Evolutionary conservation across 2,888 invertebrate genomes (phyloP).

Genomic region (Laothoe populi): DNA sequence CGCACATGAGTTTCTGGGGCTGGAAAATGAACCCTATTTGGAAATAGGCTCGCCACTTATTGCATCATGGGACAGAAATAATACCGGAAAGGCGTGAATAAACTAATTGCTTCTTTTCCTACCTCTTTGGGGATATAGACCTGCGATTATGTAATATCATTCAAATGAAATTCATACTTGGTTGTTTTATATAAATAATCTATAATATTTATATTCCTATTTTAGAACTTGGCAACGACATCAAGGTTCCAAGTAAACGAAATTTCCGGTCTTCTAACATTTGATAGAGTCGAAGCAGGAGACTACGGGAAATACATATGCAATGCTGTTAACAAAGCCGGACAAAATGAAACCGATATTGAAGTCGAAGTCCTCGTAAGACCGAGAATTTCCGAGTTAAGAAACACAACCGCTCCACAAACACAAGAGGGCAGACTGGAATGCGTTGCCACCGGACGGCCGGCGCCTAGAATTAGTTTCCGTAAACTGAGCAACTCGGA

Average conservation of each 20-base stretch:
- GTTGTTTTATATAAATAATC: constrained; percentile 26
- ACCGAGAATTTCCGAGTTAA: constrained; percentile 91
- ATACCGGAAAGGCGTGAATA: too few relatives aligned
- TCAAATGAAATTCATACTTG: too few relatives aligned
- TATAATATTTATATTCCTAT: constrained; percentile 33
- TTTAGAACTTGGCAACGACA: constrained; percentile 87
- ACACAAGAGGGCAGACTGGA: constrained; percentile 87
- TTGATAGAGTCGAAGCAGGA: constrained; percentile 89
- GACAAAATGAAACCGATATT: constrained; percentile 87
- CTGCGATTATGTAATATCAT: too few relatives aligned
- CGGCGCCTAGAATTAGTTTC: constrained; percentile 92
- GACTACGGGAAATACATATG: constrained; percentile 93
- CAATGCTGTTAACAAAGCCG: constrained; percentile 91
- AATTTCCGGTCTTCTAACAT: constrained; percentile 88
- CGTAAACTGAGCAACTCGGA: constrained; percentile 88
- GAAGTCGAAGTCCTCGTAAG: constrained; percentile 90
- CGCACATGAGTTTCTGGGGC: too few relatives aligned
- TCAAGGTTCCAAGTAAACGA: constrained; percentile 87
- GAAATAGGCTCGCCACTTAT: too few relatives aligned
- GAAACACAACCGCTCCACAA: constrained; percentile 88
- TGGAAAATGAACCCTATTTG: too few relatives aligned
- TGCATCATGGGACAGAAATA: too few relatives aligned
- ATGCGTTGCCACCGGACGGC: constrained; percentile 92
- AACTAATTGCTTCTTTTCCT: too few relatives aligned
- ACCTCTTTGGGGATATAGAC: too few relatives aligned